These are phyloP conservation scores for Poeciliopsis prolifica DNA, from an alignment of 2,113 vertebrate species.

Conservation along the genomic window DNA sequence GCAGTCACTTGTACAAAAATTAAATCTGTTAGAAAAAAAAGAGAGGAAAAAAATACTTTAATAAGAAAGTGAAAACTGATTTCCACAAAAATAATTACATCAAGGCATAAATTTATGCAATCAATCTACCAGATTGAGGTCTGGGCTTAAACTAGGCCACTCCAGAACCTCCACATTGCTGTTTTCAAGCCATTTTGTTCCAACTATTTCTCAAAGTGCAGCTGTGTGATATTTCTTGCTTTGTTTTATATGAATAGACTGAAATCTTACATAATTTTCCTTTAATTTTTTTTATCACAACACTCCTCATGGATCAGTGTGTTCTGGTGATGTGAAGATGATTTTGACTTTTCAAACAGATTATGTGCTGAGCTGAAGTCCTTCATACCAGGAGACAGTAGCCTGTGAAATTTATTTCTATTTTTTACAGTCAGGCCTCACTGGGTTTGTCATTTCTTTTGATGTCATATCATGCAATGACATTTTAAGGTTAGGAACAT, in stretches of 20 bases:
- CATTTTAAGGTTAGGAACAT: conserved; percentile 54
- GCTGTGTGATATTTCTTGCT: conserved; percentile 23
- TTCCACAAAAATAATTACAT: too few relatives aligned
- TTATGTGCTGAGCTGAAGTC: conserved; percentile 30
- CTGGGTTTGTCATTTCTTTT: conserved; percentile 66
- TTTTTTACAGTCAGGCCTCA: conserved; percentile 41
- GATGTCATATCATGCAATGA: conserved; percentile 66
- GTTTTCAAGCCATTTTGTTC: too few relatives aligned
- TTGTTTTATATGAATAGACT: conserved; percentile 29
- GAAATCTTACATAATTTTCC: conserved; percentile 6
- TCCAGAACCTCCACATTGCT: too few relatives aligned
- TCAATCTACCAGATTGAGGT: too few relatives aligned
- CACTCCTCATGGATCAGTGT: conserved; percentile 19
- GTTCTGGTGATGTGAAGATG: conserved; percentile 49
- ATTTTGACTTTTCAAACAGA: conserved; percentile 58
- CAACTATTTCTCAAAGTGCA: conserved; percentile 9
- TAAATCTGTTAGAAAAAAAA: too few relatives aligned
- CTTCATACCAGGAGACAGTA: conserved; percentile 50
- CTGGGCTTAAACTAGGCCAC: too few relatives aligned
- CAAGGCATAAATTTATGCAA: too few relatives aligned
- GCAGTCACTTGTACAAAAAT: too few relatives aligned
- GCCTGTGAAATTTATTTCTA: not conserved
- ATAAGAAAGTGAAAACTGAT: too few relatives aligned
- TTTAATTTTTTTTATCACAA: conserved; percentile 30
- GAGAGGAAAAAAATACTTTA: too few relatives aligned